These are phyloP conservation scores for Petroica traversi DNA, from an alignment of 2,113 vertebrate genomes.

Conservation along the genomic window DNA sequence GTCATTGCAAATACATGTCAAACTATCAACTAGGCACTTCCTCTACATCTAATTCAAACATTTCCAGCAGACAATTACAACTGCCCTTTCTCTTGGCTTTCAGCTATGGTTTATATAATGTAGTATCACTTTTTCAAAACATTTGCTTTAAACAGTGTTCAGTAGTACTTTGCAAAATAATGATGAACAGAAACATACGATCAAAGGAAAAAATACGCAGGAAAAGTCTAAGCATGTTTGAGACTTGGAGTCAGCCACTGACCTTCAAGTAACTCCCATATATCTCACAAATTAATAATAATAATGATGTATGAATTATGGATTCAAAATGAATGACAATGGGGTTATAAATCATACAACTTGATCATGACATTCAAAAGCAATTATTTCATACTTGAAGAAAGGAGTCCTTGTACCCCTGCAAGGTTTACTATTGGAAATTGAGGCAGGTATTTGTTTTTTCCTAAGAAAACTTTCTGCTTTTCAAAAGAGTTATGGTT, in stretches of 20 bases:
- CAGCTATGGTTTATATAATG: slow-evolving; percentile 28
- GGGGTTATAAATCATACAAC: slow-evolving; percentile 55
- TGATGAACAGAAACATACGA: background rate
- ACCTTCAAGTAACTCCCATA: slow-evolving; percentile 64
- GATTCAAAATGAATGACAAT: slow-evolving; percentile 57
- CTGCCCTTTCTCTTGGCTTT: slow-evolving; percentile 27
- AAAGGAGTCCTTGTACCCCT: background rate
- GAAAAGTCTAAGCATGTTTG: background rate
- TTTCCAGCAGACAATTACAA: slow-evolving; percentile 9
- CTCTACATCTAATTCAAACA: slow-evolving; percentile 17
- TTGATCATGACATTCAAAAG: slow-evolving; percentile 54
- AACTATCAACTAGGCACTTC: background rate
- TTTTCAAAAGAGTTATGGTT: background rate
- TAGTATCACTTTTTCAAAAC: slow-evolving; percentile 40
- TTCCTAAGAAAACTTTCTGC: background rate
- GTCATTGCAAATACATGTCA: slow-evolving; percentile 19
- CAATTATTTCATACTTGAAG: slow-evolving; percentile 39
- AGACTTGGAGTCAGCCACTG: slow-evolving; percentile 29
- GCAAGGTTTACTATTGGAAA: background rate
- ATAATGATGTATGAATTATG: slow-evolving; percentile 58
- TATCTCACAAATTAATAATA: slow-evolving; percentile 63
- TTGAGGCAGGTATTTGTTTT: background rate
- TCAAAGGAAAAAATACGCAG: slow-evolving; percentile 1
- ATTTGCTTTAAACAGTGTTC: background rate
- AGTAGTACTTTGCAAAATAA: background rate